A percentile compares a stretch with the other conserved stretches of the same genome.
Evolutionary conservation across 2,113 vertebrate genomes (phyloP).

Genomic region (Poicephalus gulielmi): DNA sequence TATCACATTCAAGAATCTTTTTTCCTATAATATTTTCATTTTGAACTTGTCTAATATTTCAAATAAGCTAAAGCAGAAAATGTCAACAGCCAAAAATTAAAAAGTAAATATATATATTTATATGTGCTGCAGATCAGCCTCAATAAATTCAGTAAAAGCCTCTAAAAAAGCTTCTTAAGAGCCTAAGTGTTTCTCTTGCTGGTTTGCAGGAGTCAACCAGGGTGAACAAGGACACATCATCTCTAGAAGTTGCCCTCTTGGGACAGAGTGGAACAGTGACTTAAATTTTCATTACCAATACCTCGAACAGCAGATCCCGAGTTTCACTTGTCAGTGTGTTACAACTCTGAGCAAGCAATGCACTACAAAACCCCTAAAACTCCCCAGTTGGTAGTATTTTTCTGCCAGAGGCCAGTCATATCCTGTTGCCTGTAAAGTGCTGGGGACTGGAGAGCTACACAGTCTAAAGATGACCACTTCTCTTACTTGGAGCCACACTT

Average conservation of each 20-base stretch:
- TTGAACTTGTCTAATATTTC: not conserved
- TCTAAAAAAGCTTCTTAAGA: not conserved
- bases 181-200: not conserved
- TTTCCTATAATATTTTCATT: not conserved
- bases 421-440: not conserved
- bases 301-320: not conserved
- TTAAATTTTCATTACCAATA: not conserved
- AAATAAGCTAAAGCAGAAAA: not conserved
- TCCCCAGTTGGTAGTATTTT: not conserved
- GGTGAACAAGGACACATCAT: not conserved
- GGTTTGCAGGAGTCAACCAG: not conserved
- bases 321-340: not conserved
- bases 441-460: not conserved
- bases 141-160: not conserved
- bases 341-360: not conserved
- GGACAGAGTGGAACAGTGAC: not conserved
- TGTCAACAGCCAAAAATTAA: not conserved
- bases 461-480: not conserved
- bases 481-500: not conserved
- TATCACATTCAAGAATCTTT: not conserved
- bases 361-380: not conserved
- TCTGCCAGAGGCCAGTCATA: not conserved
- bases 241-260: not conserved
- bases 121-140: not conserved
- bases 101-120: not conserved